Base-by-base conservation (phyloP, 2,797 vertebrate species). In the Discoglossus pictus region DNA sequence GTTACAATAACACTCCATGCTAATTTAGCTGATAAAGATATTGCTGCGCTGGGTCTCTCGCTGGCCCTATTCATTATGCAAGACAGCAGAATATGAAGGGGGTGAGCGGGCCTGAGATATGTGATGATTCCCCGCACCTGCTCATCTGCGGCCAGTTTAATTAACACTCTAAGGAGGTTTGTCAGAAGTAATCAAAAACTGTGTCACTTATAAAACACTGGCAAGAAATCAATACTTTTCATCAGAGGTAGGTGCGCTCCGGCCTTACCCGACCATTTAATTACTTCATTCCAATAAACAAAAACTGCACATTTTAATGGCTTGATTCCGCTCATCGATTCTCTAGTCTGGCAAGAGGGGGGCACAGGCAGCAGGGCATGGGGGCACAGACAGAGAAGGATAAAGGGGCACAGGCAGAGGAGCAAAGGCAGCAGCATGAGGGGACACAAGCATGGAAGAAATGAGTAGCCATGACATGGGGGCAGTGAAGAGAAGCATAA, bases 151-250 rank as follows among this genome's bases (percentile, higher is more conserved):
- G 81, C 89, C 81, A 79, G 91, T 93, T 94, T 95, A 94, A 95
- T 95, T 94, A 93, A 91, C 91, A 93, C 91, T 93, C 92, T 86
- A 92, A 93, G 93, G 92, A 93, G 90, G 89, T 89, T 93, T 88
- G 87, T 92, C 88, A 89, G 84, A 85, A 92, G 88, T 91, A 93
- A 93, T 93, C 92, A 93, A 92, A 93, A 90, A 89, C 90, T 92
- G 88, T 91, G 92, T 92, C 88, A 86, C 89, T 92, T 92, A 92
- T 87, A 87, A 90, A 90, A 87, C 86, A 82, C 83, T 86, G 86
- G 86, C 90, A 89, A 90, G 82, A 86, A 91, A 91, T 92, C 91
- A 86, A 92, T 90, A 88, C 81, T 89, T 90, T 91, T 89, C 90
- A 91, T 89, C 90, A 90, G 87, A 86, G 89, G 67, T 86, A 89